Conservation (phyloP, 2,888 invertebrate species). For the Tricholauxania praeusta region DNA sequence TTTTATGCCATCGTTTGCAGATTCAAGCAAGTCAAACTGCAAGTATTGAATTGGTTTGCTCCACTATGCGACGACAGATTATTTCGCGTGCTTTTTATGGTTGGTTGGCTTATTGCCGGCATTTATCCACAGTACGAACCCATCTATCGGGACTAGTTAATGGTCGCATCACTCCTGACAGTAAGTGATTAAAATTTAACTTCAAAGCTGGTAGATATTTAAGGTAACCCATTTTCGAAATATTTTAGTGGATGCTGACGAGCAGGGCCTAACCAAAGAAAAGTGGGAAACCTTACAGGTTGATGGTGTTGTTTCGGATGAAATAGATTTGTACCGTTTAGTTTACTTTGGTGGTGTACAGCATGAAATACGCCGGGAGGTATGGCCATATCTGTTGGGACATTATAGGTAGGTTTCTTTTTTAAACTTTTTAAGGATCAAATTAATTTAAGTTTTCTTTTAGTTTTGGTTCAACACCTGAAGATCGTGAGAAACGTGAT, state of each 20-base stretch:
- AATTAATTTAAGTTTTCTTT: neutral
- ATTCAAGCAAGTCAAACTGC: conserved; percentile 69
- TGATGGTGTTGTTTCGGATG: conserved; percentile 73
- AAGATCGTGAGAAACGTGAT: conserved; percentile 76
- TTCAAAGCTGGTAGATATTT: neutral
- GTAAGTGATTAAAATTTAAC: conserved; percentile 61
- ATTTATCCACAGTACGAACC: conserved; percentile 90
- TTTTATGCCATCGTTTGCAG: conserved; percentile 22
- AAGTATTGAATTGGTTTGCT: conserved; percentile 84
- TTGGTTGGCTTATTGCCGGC: conserved; percentile 94
- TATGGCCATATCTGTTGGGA: conserved; percentile 91
- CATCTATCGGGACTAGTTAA: conserved; percentile 92
- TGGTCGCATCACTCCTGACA: conserved; percentile 76
- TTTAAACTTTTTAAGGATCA: neutral
- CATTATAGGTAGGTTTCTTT: conserved; percentile 75
- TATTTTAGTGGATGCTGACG: conserved; percentile 71
- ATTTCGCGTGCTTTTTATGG: conserved; percentile 96
- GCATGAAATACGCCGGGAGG: conserved; percentile 79
- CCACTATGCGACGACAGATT: conserved; percentile 94
- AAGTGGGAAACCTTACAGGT: conserved; percentile 81
- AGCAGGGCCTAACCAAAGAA: conserved; percentile 80
- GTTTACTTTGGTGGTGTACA: conserved; percentile 91
- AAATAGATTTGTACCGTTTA: conserved; percentile 82
- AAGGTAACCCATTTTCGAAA: neutral
- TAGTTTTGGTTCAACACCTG: conserved; percentile 77